phyloP scores from a whole-genome alignment of 2,888 invertebrate genomes.

The Conchocele bisecta region DNA sequence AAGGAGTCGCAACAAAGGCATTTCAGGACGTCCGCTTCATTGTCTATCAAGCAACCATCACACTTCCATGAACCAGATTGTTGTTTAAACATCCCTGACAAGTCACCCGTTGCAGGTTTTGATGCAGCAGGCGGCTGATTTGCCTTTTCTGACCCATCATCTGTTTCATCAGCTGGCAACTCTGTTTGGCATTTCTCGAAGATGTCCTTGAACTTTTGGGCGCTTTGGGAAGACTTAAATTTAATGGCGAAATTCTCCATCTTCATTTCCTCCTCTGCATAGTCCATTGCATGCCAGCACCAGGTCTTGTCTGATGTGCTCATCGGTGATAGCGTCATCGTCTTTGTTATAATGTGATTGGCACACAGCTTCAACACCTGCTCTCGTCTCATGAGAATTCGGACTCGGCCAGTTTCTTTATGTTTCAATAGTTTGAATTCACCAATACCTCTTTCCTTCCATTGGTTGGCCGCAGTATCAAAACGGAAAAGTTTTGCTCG shows the following conservation, averaged over 20 bases:
- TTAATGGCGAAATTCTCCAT: slow-evolving; percentile 91
- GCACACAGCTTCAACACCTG: slow-evolving; percentile 95
- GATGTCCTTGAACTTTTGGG: slow-evolving; percentile 87
- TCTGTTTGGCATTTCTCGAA: slow-evolving; percentile 84
- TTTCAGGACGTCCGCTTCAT: slow-evolving; percentile 80
- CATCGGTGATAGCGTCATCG: slow-evolving; percentile 90
- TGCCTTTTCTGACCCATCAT: background rate
- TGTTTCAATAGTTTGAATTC: slow-evolving; percentile 89
- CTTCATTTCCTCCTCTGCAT: slow-evolving; percentile 89
- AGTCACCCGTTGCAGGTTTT: slow-evolving; percentile 23
- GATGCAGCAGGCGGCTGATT: background rate
- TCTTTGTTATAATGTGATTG: slow-evolving; percentile 91
- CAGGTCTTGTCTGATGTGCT: slow-evolving; percentile 85
- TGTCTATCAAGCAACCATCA: slow-evolving; percentile 86
- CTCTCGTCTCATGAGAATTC: slow-evolving; percentile 95
- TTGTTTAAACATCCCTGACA: slow-evolving; percentile 84
- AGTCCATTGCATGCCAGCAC: slow-evolving; percentile 86
- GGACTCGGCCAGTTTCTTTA: slow-evolving; percentile 84
- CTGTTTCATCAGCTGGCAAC: background rate
- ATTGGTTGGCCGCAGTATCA: slow-evolving; percentile 89
- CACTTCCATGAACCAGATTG: slow-evolving; percentile 87
- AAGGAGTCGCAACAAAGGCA: slow-evolving; percentile 78
- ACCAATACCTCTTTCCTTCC: slow-evolving; percentile 96
- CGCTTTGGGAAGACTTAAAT: slow-evolving; percentile 91
- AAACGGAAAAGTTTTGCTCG: slow-evolving; percentile 93